Conservation (phyloP, 1,140 invertebrate genomes). For the Aphis gossypii region DNA sequence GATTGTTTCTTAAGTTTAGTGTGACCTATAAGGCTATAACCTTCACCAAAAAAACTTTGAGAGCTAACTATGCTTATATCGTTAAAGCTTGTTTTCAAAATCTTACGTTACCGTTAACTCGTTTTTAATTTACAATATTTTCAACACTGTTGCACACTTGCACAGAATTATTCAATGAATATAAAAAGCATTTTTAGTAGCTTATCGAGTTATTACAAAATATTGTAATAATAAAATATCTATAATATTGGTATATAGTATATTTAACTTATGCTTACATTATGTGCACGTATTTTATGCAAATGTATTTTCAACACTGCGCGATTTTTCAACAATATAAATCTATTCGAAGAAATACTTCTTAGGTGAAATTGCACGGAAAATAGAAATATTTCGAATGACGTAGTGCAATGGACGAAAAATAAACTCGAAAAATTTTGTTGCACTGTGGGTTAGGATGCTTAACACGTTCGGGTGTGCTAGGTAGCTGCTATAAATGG, state of each 20-base stretch:
- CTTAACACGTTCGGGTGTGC: neutral
- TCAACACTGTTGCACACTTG: neutral
- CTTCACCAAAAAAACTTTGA: neutral
- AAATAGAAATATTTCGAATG: no score
- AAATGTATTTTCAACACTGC: neutral
- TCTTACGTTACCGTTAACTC: neutral
- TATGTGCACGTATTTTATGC: neutral
- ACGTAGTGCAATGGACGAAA: no score
- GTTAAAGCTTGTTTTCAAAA: neutral
- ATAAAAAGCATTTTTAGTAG: neutral
- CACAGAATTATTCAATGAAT: neutral
- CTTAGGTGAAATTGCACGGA: neutral
- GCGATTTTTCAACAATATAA: neutral
- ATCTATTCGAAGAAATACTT: neutral
- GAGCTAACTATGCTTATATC: neutral
- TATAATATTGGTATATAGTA: neutral
- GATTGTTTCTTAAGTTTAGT: neutral
- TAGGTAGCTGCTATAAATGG: neutral
- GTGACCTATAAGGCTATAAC: neutral
- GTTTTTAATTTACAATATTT: neutral
- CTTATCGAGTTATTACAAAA: neutral
- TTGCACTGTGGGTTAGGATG: neutral
- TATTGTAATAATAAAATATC: no score
- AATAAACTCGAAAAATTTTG: neutral
- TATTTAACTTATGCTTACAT: neutral